Percentiles rank a stretch among this genome's conserved stretches.
phyloP scores from a whole-genome alignment of 1,140 invertebrate genomes.

The Hycleus phaleratus region DNA sequence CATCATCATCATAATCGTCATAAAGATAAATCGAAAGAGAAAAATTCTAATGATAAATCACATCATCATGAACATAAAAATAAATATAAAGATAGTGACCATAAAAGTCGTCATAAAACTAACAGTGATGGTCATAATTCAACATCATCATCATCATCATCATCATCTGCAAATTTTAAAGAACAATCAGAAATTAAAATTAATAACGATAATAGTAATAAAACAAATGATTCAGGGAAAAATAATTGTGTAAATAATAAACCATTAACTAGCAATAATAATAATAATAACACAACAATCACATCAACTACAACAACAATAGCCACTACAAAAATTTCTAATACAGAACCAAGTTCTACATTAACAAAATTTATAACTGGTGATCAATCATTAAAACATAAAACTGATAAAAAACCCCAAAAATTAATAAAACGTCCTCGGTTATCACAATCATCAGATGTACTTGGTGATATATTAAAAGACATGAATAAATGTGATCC shows the following conservation, averaged over 20 bases:
- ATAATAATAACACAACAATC: not conserved
- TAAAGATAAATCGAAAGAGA: conserved; percentile 5
- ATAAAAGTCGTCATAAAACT: conserved; percentile 13
- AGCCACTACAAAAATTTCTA: too few relatives aligned
- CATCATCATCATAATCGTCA: conserved; percentile 15
- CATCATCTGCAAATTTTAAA: not conserved
- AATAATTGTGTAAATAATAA: not conserved
- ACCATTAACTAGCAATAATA: not conserved
- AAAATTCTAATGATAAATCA: conserved; percentile 10
- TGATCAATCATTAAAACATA: not conserved
- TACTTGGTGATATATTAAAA: conserved; percentile 40
- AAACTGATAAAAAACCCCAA: conserved; percentile 24
- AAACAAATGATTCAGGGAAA: not conserved
- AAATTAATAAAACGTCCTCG: conserved; percentile 32
- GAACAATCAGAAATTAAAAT: not conserved
- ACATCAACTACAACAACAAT: not conserved
- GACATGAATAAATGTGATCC: conserved; percentile 35
- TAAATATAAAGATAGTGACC: conserved; percentile 18
- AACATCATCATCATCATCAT: not conserved
- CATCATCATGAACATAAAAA: conserved; percentile 14
- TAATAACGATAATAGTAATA: conserved; percentile 1
- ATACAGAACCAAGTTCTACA: too few relatives aligned
- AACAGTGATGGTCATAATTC: conserved; percentile 3
- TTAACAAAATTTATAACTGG: too few relatives aligned
- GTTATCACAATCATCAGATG: conserved; percentile 31